phyloP scores from a whole-genome alignment of 2,888 invertebrate genomes.

The Drosophila sordidula region DNA sequence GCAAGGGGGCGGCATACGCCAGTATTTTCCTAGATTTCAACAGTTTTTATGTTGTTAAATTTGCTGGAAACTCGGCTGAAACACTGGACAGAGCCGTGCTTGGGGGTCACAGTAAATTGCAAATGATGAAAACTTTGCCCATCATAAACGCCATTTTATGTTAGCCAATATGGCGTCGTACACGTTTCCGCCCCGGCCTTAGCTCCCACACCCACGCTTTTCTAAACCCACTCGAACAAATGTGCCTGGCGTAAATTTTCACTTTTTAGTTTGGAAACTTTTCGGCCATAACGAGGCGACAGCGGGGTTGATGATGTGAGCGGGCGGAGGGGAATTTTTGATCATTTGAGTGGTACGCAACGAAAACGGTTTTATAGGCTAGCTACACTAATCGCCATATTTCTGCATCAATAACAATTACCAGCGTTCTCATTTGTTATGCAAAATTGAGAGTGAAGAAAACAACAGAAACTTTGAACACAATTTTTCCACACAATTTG shows the following conservation, averaged over 20 bases:
- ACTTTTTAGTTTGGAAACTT: constrained; percentile 65
- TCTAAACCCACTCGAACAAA: constrained; percentile 22
- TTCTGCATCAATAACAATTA: constrained; percentile 73
- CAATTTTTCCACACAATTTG: constrained; percentile 65
- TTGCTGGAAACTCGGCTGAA: constrained; percentile 59
- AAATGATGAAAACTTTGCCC: constrained; percentile 75
- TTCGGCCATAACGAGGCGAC: constrained; percentile 18
- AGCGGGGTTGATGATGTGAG: too few species aligned
- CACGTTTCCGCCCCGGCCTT: constrained; percentile 17
- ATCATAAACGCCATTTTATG: constrained; percentile 76
- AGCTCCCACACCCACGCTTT: too few species aligned
- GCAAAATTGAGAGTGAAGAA: constrained; percentile 33
- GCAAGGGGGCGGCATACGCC: too few species aligned
- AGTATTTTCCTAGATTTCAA: constrained; percentile 13
- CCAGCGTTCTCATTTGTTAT: constrained; percentile 58
- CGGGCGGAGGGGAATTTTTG: background rate
- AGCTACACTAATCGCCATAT: constrained; percentile 66
- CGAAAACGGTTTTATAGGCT: constrained; percentile 26
- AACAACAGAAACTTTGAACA: constrained; percentile 13
- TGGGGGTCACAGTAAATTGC: constrained; percentile 65
- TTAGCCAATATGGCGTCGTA: constrained; percentile 72
- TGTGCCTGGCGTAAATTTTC: constrained; percentile 60
- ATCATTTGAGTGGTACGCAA: background rate
- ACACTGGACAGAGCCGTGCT: constrained; percentile 14
- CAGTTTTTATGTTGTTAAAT: constrained; percentile 70